Conservation (phyloP, 2,113 vertebrate species). For the Rhinopithecus roxellana region DNA sequence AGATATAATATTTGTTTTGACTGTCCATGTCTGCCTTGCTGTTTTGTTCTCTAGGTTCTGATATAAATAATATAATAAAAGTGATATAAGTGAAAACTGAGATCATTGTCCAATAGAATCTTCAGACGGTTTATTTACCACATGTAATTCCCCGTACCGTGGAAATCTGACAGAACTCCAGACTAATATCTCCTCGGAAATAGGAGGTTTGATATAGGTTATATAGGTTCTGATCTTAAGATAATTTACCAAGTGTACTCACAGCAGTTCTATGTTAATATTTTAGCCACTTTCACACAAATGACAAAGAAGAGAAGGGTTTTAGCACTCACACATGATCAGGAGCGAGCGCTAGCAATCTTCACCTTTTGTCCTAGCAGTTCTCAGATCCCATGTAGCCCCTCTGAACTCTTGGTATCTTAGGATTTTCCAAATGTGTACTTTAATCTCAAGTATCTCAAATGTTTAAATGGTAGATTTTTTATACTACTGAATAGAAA, state of each 20-base stretch:
- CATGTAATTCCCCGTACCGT: background rate
- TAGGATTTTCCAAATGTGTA: background rate
- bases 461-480: background rate
- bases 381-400: background rate
- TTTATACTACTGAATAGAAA: background rate
- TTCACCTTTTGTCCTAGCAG: background rate
- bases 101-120: background rate
- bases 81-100: background rate
- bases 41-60: background rate
- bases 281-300: background rate
- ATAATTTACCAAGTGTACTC: background rate
- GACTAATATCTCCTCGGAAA: background rate
- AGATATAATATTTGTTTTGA: background rate
- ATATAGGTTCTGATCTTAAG: background rate
- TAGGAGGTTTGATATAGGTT: background rate
- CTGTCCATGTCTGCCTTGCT: background rate
- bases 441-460: background rate
- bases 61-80: background rate
- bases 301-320: background rate
- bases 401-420: background rate
- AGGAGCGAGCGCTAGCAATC: background rate
- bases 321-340: background rate
- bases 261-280: background rate
- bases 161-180: background rate
- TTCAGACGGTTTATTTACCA: background rate